phyloP scores from a whole-genome alignment of 2,797 vertebrate genomes.

The Spinus pinus region DNA sequence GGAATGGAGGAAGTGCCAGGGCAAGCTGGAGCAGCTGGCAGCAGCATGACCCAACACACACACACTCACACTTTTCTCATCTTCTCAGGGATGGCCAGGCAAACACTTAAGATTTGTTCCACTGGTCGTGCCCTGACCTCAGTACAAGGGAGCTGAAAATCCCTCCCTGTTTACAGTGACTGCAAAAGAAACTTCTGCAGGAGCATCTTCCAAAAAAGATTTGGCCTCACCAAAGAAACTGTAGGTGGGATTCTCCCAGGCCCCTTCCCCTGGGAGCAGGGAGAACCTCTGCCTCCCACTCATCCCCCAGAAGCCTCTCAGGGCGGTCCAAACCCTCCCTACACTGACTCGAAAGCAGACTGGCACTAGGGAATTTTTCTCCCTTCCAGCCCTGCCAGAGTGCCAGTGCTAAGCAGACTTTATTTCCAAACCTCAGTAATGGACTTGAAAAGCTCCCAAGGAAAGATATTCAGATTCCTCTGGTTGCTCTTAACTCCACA shows the following conservation, averaged over 20 bases:
- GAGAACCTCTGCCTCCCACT: not conserved
- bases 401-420: not conserved
- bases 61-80: not conserved
- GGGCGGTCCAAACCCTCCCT: not conserved
- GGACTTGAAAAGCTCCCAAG: not conserved
- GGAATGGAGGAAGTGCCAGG: slow-evolving; percentile 11
- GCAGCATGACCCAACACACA: not conserved
- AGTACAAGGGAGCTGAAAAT: not conserved
- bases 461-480: not conserved
- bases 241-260: not conserved
- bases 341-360: not conserved
- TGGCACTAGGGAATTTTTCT: not conserved
- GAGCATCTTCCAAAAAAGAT: not conserved
- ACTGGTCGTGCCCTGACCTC: not conserved
- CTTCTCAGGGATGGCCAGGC: not conserved
- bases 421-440: not conserved
- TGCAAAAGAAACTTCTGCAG: not conserved
- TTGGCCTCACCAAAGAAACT: not conserved
- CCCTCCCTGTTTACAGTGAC: not conserved
- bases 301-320: not conserved
- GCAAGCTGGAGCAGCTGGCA: slow-evolving; percentile 21
- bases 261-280: not conserved
- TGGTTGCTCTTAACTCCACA: not conserved
- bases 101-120: not conserved
- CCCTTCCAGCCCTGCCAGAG: not conserved